These are phyloP conservation scores for Pipistrellus nathusii DNA, from an alignment of 2,797 vertebrate species.

Conservation along the genomic window DNA sequence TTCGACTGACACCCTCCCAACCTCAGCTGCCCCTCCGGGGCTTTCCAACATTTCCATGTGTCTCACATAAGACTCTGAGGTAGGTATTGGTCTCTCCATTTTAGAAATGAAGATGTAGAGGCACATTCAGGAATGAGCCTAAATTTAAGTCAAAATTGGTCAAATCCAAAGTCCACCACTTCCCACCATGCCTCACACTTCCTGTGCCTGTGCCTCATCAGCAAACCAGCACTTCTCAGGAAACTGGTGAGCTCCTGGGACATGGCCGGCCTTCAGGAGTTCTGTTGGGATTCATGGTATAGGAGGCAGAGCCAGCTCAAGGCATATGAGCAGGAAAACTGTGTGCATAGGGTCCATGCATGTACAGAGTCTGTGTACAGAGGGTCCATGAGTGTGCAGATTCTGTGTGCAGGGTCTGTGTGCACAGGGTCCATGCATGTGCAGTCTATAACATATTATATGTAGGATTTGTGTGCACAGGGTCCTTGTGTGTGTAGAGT, in stretches of 20 bases:
- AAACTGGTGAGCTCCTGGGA: neutral
- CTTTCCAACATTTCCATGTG: neutral
- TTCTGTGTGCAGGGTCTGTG: neutral
- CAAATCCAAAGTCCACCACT: neutral
- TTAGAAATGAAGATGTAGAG: neutral
- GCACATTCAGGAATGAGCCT: neutral
- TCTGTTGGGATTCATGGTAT: neutral
- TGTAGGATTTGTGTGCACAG: too few relatives aligned
- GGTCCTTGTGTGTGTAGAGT: neutral
- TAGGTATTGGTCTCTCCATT: neutral
- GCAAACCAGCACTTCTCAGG: neutral
- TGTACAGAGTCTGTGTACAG: neutral
- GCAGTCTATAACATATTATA: too few relatives aligned
- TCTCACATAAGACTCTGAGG: neutral
- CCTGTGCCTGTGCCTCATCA: neutral
- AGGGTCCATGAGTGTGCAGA: neutral
- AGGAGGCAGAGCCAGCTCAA: neutral
- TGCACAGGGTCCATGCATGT: too few relatives aligned
- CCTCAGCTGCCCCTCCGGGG: neutral
- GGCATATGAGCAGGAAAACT: neutral
- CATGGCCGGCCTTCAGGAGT: accelerated
- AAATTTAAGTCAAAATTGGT: neutral
- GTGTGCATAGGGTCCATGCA: neutral
- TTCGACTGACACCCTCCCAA: neutral
- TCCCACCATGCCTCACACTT: neutral